Evolutionary conservation across 2,113 vertebrate genomes (phyloP), one percentile per base, ranked within the genome.

Genomic region (Clinocottus analis): DNA sequence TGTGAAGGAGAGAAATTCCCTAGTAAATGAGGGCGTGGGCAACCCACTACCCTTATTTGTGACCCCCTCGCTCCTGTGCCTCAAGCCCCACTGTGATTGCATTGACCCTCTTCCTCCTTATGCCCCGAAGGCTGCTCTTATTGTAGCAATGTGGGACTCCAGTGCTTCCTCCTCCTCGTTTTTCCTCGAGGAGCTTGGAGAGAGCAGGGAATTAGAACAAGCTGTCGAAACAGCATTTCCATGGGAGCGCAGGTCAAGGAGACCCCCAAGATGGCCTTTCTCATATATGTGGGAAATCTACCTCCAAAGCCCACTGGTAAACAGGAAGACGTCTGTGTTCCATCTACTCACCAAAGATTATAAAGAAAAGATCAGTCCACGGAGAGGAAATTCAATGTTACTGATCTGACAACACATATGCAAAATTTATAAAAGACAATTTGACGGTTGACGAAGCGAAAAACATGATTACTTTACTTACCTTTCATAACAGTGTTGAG

Each of bases 211-310:
- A 94, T 93, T 90, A 83, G 74, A 93, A 88, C 91, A 93, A 94
- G 92, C 92, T 94, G 93, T 92, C 10, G 90, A 92, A 93, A 94
- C 91, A 94, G 80, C 85, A 74, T 77, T 87, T 92, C 71, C 87
- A 77, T 92, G 85, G 82, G 86, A 92, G 86, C 43, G 39, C 75
- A 84, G 70, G 82, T 90, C 84, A 79, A 62, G 41, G 69, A 89
- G 73, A 89, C 85, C 88, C 88, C 75, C 63, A 80, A 82, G 83
- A 79, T 76, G 66, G 72, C 77, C 69, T 83, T 86, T 92, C 69
- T 72, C 79, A 78, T 81, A 78, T 76, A 71, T 81, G 84, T 83
- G 89, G 76, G 77, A 80, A 88, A 80, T 75, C 74, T 62, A 41
- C 35, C 43, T 74, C 55, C 47, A 72, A 82, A 60, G 71, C 62